Evolutionary conservation across 2,113 vertebrate genomes (phyloP).

Genomic region (Meriones unguiculatus): DNA sequence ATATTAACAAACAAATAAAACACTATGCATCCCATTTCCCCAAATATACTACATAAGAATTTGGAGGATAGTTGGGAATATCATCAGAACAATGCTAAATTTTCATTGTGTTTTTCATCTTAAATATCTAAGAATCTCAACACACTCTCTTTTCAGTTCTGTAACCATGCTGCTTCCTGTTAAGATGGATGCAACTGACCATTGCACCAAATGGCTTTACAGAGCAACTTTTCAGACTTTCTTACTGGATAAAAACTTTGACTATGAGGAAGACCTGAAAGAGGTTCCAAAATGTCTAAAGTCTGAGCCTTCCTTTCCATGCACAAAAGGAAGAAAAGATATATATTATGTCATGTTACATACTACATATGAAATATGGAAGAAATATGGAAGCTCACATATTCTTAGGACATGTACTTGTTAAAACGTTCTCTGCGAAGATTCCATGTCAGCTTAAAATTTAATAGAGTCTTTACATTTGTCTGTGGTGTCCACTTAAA

Average conservation of each 20-base stretch:
- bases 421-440: not conserved
- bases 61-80: not conserved
- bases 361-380: not conserved
- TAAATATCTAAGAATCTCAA: not conserved
- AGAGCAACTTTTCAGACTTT: not conserved
- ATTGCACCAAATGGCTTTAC: not conserved
- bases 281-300: not conserved
- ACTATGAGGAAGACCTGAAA: not conserved
- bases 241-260: not conserved
- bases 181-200: not conserved
- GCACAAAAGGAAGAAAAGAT: not conserved
- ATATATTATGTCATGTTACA: not conserved
- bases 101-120: not conserved
- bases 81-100: not conserved
- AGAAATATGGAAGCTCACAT: not conserved
- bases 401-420: not conserved
- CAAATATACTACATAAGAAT: not conserved
- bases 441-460: not conserved
- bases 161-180: not conserved
- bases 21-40: not conserved
- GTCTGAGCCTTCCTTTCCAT: not conserved
- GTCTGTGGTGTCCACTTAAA: not conserved
- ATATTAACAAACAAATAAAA: not conserved
- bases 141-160: not conserved
- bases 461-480: not conserved